A percentile compares a stretch with the other conserved stretches of the same genome.
Evolutionary conservation across 1,140 invertebrate genomes (phyloP).

Genomic region (Ditylenchus dipsaci): DNA sequence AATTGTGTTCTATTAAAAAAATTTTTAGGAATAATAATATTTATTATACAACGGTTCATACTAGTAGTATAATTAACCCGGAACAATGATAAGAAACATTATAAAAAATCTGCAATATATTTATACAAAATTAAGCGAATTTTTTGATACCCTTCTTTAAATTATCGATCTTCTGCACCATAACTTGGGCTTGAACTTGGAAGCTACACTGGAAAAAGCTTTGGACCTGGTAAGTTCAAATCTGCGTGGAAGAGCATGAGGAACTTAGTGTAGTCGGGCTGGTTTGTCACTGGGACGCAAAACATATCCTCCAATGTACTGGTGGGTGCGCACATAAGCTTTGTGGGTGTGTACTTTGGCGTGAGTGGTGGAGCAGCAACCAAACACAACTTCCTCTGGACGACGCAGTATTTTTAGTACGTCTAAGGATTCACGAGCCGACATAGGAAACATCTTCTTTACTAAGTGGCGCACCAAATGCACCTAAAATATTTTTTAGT

Average conservation of each 20-base stretch:
- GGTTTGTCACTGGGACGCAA: not conserved
- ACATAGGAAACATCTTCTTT: conserved; percentile 11
- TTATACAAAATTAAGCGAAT: not conserved
- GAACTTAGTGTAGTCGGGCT: conserved; percentile 6
- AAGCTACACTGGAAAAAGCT: conserved; percentile 8
- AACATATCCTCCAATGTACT: conserved; percentile 24
- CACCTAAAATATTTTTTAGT: not conserved
- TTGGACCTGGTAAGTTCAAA: conserved; percentile 17
- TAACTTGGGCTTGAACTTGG: conserved; percentile 27
- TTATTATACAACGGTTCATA: too few species aligned
- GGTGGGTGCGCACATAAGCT: conserved; percentile 18
- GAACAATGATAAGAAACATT: too few species aligned
- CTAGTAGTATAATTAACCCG: too few species aligned
- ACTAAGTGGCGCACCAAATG: conserved; percentile 12
- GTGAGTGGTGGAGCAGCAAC: conserved; percentile 6
- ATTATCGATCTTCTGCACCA: conserved; percentile 16
- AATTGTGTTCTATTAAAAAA: too few species aligned
- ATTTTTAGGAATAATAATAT: too few species aligned
- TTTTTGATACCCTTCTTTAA: conserved; percentile 2
- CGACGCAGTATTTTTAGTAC: not conserved
- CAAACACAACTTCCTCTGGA: conserved; percentile 11
- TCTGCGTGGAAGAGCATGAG: conserved; percentile 26
- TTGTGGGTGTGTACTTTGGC: not conserved
- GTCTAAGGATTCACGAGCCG: conserved; percentile 16
- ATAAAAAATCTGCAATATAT: too few species aligned